These are phyloP conservation scores for Myzus persicae DNA, from an alignment of 1,140 invertebrate genomes.

Conservation along the genomic window DNA sequence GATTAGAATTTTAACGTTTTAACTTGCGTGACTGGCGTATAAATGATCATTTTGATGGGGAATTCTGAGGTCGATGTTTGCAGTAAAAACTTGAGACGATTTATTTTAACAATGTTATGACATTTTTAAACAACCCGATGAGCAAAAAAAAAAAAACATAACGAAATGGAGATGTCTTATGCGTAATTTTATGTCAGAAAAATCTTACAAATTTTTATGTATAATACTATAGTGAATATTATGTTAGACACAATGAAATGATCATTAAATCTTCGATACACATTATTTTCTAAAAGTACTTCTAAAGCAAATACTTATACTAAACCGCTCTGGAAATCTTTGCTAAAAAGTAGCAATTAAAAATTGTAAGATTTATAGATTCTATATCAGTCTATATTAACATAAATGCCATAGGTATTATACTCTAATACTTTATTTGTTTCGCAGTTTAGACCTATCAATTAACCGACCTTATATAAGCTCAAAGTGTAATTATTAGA, in stretches of 20 bases:
- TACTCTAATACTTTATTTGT: background rate
- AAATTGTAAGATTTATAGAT: background rate
- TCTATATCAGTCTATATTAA: background rate
- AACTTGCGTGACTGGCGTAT: background rate
- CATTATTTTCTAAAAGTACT: too few species aligned
- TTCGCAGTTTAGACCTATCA: background rate
- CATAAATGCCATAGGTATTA: background rate
- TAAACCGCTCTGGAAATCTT: background rate
- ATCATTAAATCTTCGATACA: too few species aligned
- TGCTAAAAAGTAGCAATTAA: background rate
- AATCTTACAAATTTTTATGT: background rate
- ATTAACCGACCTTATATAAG: background rate
- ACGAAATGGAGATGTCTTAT: background rate
- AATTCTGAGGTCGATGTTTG: background rate
- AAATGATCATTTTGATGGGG: background rate
- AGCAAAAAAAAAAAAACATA: background rate
- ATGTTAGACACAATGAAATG: background rate
- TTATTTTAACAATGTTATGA: background rate
- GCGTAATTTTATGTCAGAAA: background rate
- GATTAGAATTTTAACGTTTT: slow-evolving; percentile 46
- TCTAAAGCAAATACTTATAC: background rate
- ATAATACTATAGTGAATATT: background rate
- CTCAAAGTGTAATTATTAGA: background rate
- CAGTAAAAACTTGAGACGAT: slow-evolving; percentile 7
- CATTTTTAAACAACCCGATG: background rate